Base-by-base conservation (phyloP, 2,888 invertebrate genomes). In the Lomographa bimaculata region DNA sequence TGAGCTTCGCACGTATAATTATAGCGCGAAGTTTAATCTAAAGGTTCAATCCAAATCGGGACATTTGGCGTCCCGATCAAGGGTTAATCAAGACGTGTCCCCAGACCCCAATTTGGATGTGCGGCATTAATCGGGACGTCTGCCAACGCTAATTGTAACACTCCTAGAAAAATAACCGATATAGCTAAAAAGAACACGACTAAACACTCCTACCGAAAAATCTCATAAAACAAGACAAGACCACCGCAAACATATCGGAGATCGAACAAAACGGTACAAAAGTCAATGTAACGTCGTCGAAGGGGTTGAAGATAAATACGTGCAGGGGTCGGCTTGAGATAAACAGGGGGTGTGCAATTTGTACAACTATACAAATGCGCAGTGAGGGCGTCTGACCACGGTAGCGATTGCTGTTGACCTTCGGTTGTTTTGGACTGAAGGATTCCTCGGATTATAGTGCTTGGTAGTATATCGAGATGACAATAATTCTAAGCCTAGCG, bases 311-410 rank as follows among this genome's bases (percentile, higher is more conserved):
- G 82, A 84, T 80, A 85, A 83, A 84, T 77, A 80, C 76, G 69
- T 60, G 64, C 65, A 65, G 79, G 83, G 81, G 75, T 65, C 64
- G 74, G 66, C 60, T 71, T 65, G 63, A 80, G 83, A 80, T 83
- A 85, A 84, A 87, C 84, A 87, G 77, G 72, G 81, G 82, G 75
- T 64, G 80, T 71, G 74, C 86, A 85, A 87, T 89, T 87, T 87
- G 87, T 87, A 79, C 71, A 64, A 65, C 77, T 72, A 74, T 67
- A 79, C 77, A 81, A 85, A 82, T 79, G 81, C 71, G 71, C 77
- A 79, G 64, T 53, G 54, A 40, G 46, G 37, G 38, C 36, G 40
- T 34, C 43, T 42, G 53, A 50, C 51, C 47, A 34, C 39, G 36
- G 36, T 29, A 35, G 41, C 43, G 42, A 28, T 37, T 40, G 28